A percentile compares a stretch with the other conserved stretches of the same genome.
phyloP scores from a whole-genome alignment of 1,140 invertebrate species.

The Pogonus chalceus region DNA sequence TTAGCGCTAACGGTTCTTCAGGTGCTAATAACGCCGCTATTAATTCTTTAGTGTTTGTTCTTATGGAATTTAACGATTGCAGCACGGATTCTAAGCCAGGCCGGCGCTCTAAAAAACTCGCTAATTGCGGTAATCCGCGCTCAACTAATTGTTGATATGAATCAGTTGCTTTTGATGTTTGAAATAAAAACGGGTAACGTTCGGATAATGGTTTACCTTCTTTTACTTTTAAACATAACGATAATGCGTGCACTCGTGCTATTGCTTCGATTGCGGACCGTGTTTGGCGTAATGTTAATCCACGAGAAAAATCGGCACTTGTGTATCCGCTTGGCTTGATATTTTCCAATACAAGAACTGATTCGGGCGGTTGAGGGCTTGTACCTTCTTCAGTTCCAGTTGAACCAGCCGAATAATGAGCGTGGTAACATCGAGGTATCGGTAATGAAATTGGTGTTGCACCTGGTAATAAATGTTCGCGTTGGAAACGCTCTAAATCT shows the following conservation, averaged over 20 bases:
- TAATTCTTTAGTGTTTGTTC: slow-evolving; percentile 48
- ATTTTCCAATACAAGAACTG: slow-evolving; percentile 54
- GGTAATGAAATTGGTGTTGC: slow-evolving; percentile 36
- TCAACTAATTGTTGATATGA: slow-evolving; percentile 67
- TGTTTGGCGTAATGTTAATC: slow-evolving; percentile 53
- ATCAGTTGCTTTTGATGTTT: slow-evolving; percentile 61
- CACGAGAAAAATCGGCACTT: slow-evolving; percentile 53
- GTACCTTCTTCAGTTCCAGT: slow-evolving; percentile 30
- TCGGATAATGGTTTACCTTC: slow-evolving; percentile 49
- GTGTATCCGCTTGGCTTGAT: slow-evolving; percentile 42
- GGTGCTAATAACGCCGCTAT: slow-evolving; percentile 54
- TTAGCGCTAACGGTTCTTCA: slow-evolving; percentile 53
- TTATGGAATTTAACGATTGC: slow-evolving; percentile 40
- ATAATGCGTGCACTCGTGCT: slow-evolving; percentile 59
- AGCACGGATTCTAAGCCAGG: slow-evolving; percentile 46
- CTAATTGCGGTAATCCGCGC: slow-evolving; percentile 59
- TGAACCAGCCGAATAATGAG: slow-evolving; percentile 44
- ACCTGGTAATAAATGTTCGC: slow-evolving; percentile 30
- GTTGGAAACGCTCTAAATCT: slow-evolving; percentile 46
- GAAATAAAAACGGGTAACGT: slow-evolving; percentile 61
- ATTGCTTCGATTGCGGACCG: slow-evolving; percentile 56
- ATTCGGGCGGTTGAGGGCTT: slow-evolving; percentile 44
- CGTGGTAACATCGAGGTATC: slow-evolving; percentile 54
- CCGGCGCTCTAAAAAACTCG: slow-evolving; percentile 54
- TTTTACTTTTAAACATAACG: slow-evolving; percentile 52